A percentile compares a stretch with the other conserved stretches of the same genome.
These are phyloP conservation scores for Platyscapa corneri DNA, from an alignment of 1,140 invertebrate genomes.

Conservation along the genomic window DNA sequence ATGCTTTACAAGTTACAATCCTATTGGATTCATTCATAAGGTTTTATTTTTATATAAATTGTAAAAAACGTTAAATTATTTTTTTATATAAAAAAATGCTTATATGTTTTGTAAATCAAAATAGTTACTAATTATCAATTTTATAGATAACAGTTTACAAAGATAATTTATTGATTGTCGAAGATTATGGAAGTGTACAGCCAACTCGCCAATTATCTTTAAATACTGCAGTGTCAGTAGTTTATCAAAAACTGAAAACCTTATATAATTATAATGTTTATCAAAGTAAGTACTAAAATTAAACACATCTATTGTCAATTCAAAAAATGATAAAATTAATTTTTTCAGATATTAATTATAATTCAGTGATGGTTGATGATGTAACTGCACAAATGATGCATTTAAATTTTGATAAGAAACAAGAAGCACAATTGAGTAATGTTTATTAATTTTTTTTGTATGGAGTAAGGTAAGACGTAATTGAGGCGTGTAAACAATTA, in stretches of 20 bases:
- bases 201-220: constrained; percentile 56
- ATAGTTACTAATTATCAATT: constrained; percentile 31
- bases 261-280: constrained; percentile 26
- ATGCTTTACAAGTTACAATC: constrained; percentile 53
- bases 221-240: constrained; percentile 49
- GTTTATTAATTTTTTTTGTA: not conserved
- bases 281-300: constrained; percentile 34
- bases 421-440: constrained; percentile 17
- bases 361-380: constrained; percentile 9
- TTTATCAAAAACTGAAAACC: constrained; percentile 55
- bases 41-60: constrained; percentile 51
- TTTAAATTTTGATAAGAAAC: constrained; percentile 30
- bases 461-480: not conserved
- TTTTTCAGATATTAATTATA: constrained; percentile 36
- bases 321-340: not conserved
- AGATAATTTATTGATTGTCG: constrained; percentile 46
- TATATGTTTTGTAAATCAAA: no score
- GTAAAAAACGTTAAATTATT: not conserved
- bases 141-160: constrained; percentile 56
- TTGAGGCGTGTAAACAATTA: not conserved
- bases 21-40: constrained; percentile 61
- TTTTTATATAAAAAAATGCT: not conserved
- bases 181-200: constrained; percentile 55
- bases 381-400: constrained; percentile 43
- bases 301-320: not conserved